Evolutionary conservation across 2,888 invertebrate species (phyloP).

Genomic region (Tortricodes alternella): DNA sequence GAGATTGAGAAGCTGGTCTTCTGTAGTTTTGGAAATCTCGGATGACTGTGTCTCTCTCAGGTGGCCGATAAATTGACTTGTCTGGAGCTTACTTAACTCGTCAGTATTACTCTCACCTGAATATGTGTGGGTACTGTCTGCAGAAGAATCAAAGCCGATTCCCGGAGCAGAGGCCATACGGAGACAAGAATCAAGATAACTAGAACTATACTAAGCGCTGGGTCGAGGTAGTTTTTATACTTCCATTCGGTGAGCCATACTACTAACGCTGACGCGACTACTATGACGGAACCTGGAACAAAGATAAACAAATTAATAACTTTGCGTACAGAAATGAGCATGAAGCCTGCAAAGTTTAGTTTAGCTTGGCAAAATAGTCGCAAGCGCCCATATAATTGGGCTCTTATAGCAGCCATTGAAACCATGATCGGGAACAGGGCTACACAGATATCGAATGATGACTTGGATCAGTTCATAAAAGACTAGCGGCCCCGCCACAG

Average conservation of each 20-base stretch:
- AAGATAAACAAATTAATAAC: slow-evolving; percentile 51
- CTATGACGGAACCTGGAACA: slow-evolving; percentile 92
- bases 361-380: not conserved
- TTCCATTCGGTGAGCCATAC: slow-evolving; percentile 92
- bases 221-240: slow-evolving; percentile 95
- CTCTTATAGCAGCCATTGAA: too few species aligned
- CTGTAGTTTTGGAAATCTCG: too few species aligned
- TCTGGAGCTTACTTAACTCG: too few species aligned
- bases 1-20: too few species aligned
- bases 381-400: too few species aligned
- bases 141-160: slow-evolving; percentile 96
- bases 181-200: slow-evolving; percentile 93
- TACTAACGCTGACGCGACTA: slow-evolving; percentile 91
- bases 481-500: too few species aligned
- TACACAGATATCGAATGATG: too few species aligned
- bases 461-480: too few species aligned
- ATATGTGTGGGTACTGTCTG: slow-evolving; percentile 99
- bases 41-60: too few species aligned
- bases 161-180: slow-evolving; percentile 95
- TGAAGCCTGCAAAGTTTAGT: too few species aligned
- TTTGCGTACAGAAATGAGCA: not conserved
- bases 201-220: slow-evolving; percentile 94
- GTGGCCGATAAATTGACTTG: too few species aligned
- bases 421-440: too few species aligned
- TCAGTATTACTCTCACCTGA: slow-evolving; percentile 76